Evolutionary conservation across 1,140 invertebrate species (phyloP).

Genomic region (Drosophila sechellia): DNA sequence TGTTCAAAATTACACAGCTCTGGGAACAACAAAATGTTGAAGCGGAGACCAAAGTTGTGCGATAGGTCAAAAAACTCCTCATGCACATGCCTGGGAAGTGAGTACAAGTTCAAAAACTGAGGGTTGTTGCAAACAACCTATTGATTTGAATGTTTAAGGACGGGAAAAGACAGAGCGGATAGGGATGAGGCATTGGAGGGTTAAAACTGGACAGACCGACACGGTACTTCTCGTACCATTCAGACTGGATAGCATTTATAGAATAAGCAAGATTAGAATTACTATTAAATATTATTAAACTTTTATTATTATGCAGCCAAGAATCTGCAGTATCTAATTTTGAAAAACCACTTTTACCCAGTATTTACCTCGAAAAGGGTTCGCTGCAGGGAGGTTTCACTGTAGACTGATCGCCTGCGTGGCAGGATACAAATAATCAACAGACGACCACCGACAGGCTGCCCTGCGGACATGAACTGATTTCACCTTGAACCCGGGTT

Average conservation of each 20-base stretch:
- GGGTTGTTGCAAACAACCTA: constrained; percentile 43
- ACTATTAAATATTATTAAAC: too few species aligned
- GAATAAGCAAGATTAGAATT: neutral
- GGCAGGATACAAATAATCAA: constrained; percentile 47
- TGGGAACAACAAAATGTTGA: constrained; percentile 22
- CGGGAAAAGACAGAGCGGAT: neutral
- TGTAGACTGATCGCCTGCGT: constrained; percentile 41
- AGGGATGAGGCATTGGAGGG: constrained; percentile 8
- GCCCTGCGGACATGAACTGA: constrained; percentile 50
- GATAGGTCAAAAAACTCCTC: constrained; percentile 57
- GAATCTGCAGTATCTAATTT: too few species aligned
- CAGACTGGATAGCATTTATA: neutral
- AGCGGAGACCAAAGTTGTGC: constrained; percentile 19
- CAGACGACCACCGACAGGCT: constrained; percentile 31
- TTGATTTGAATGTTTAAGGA: constrained; percentile 43
- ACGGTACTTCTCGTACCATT: neutral
- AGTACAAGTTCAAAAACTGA: constrained; percentile 29
- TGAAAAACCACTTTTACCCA: too few species aligned
- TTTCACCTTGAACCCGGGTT: constrained; percentile 53
- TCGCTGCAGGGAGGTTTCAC: constrained; percentile 3
- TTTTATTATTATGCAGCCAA: too few species aligned
- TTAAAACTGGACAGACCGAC: constrained; percentile 15
- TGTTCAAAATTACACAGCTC: constrained; percentile 58
- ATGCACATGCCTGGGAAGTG: constrained; percentile 30
- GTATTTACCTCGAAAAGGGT: neutral